phyloP scores from a whole-genome alignment of 1,140 invertebrate genomes.

The Ylistrum balloti region DNA sequence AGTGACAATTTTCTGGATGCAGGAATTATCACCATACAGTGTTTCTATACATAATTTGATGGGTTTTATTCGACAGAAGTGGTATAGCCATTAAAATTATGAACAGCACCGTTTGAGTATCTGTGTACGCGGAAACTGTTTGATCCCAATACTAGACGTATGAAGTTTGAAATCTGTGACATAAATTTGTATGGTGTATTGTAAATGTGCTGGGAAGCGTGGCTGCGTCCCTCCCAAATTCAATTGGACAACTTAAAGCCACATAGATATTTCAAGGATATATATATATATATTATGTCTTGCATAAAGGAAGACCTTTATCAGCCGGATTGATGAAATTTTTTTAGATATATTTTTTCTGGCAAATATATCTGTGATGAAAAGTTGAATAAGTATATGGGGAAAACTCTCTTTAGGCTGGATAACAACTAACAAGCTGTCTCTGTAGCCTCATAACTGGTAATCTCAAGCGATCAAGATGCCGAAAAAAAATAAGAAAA shows the following conservation, averaged over 20 bases:
- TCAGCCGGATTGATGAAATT: neutral
- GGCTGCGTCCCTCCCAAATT: neutral
- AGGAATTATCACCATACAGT: neutral
- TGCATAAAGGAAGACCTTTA: neutral
- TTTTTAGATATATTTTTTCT: neutral
- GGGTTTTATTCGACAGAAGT: neutral
- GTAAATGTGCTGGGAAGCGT: neutral
- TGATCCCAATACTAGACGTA: neutral
- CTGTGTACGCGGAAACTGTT: neutral
- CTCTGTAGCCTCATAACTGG: neutral
- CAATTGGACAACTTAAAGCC: neutral
- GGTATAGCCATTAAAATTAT: neutral
- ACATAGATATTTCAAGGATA: neutral
- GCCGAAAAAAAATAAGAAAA: constrained; percentile 56
- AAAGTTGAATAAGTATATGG: neutral
- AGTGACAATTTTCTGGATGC: neutral
- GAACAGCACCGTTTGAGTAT: neutral
- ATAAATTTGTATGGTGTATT: neutral
- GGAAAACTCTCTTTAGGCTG: neutral
- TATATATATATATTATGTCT: neutral
- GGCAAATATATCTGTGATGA: neutral
- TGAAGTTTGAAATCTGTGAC: neutral
- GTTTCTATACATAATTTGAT: neutral
- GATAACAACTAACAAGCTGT: neutral
- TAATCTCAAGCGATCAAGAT: constrained; percentile 41